Evolutionary conservation across 92 coral and sea anemone genomes (phyloP).

Genomic region (Parazoanthus atlanticus): DNA sequence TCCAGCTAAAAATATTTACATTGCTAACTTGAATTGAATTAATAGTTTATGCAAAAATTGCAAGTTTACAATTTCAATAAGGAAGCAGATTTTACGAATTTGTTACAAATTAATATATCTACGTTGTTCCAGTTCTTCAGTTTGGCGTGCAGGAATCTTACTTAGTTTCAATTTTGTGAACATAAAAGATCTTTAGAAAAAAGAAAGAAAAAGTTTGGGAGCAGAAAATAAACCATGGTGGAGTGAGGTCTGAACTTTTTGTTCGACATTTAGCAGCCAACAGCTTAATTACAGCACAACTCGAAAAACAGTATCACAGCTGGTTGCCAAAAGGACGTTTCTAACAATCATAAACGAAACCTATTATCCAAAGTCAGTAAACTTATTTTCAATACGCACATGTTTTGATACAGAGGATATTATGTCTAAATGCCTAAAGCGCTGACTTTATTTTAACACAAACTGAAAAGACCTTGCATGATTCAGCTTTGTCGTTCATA

Average conservation of each 20-base stretch:
- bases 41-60: background rate
- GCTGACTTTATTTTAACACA: no score
- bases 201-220: background rate
- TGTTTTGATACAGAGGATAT: no score
- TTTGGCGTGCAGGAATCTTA: background rate
- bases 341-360: no score
- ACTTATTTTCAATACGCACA: no score
- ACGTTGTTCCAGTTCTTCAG: background rate
- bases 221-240: background rate
- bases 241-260: background rate
- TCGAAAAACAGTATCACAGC: no score
- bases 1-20: background rate
- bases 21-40: background rate
- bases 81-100: background rate
- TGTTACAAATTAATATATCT: background rate
- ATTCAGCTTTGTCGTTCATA: no score
- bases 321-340: no score
- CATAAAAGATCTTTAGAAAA: background rate
- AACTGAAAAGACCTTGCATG: no score
- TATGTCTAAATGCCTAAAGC: no score
- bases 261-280: background rate
- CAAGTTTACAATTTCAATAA: background rate
- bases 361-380: no score
- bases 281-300: no score
- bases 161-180: no score